Conservation (phyloP, 2,888 invertebrate genomes). For the Cerastoderma edule region DNA sequence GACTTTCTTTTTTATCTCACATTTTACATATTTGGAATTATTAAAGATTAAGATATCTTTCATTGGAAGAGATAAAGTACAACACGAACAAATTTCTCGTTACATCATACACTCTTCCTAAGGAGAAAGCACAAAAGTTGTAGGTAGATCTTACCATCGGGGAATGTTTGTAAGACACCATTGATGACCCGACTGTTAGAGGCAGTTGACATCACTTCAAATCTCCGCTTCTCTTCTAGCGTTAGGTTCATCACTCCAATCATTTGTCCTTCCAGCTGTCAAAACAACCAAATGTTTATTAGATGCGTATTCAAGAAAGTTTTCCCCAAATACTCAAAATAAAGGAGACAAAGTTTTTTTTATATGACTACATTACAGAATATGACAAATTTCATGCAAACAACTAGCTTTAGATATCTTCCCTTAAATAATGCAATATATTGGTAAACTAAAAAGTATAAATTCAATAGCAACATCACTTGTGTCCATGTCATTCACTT, state of each 20-base stretch:
- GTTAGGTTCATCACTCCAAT: slow-evolving; percentile 73
- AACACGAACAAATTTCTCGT: no score
- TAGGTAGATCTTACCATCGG: slow-evolving; percentile 38
- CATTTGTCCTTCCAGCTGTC: slow-evolving; percentile 66
- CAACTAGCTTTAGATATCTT: no score
- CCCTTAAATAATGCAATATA: background rate
- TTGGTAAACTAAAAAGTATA: background rate
- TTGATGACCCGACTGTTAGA: slow-evolving; percentile 64
- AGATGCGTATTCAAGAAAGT: background rate
- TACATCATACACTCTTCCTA: no score
- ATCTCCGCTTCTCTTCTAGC: slow-evolving; percentile 58
- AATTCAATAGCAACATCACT: background rate
- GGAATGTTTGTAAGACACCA: slow-evolving; percentile 39
- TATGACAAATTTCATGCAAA: no score
- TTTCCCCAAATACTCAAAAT: background rate
- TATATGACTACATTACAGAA: no score
- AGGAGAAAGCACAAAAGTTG: no score
- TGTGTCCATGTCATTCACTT: no score
- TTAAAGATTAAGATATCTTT: no score
- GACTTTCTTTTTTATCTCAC: no score
- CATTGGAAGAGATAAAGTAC: no score
- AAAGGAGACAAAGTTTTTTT: background rate
- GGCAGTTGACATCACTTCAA: slow-evolving; percentile 62
- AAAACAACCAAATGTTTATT: background rate
- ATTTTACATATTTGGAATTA: no score